A percentile compares a stretch with the other conserved stretches of the same genome.
phyloP scores from a whole-genome alignment of 2,113 vertebrate species.

The Octodon degus region DNA sequence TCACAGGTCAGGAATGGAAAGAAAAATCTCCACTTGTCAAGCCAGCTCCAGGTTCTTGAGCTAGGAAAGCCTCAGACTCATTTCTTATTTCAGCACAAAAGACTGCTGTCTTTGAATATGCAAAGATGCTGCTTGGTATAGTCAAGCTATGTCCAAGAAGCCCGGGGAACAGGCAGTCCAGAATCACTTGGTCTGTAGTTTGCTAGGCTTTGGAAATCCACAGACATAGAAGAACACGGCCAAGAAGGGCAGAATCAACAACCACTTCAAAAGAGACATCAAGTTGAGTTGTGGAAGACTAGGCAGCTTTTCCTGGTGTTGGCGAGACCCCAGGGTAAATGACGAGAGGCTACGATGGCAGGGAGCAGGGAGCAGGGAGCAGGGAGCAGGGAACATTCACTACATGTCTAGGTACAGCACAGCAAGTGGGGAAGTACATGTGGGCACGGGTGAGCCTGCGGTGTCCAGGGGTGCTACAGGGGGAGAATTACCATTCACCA shows the following conservation, averaged over 20 bases:
- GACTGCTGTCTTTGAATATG: background rate
- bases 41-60: background rate
- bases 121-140: background rate
- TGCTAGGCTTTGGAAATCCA: background rate
- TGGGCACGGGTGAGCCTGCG: background rate
- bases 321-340: background rate
- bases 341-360: background rate
- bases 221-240: background rate
- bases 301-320: background rate
- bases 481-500: background rate
- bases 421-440: background rate
- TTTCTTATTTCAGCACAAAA: conserved; percentile 1
- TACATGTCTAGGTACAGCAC: background rate
- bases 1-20: conserved; percentile 6
- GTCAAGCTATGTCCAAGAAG: background rate
- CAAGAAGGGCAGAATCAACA: background rate
- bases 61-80: background rate
- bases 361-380: background rate
- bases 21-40: background rate
- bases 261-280: background rate
- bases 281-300: background rate
- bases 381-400: too few species aligned
- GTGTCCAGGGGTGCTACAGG: background rate
- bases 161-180: background rate
- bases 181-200: background rate